Conservation (phyloP, 2,113 vertebrate genomes). For the Melanerpes aurifrons region DNA sequence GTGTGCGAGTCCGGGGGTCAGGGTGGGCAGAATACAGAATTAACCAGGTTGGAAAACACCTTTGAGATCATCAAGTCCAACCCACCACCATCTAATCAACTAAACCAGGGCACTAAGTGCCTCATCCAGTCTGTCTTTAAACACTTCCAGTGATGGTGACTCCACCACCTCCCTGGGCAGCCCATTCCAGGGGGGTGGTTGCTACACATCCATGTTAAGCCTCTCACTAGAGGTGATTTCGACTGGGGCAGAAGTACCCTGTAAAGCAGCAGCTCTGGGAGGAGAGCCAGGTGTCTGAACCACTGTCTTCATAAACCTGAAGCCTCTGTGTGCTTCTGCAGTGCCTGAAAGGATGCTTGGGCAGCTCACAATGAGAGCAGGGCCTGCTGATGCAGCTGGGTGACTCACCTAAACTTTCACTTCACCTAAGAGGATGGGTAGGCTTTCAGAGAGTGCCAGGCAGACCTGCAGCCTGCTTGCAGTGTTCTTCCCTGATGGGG, state of each 20-base stretch:
- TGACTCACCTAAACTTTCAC: not conserved
- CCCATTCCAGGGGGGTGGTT: not conserved
- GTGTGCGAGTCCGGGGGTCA: not conserved
- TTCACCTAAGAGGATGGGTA: not conserved
- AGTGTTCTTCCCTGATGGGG: not conserved
- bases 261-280: not conserved
- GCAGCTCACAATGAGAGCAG: not conserved
- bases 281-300: not conserved
- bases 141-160: too few relatives aligned
- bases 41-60: too few relatives aligned
- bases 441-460: not conserved
- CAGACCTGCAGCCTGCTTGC: not conserved
- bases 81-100: too few relatives aligned
- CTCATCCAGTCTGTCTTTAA: too few relatives aligned
- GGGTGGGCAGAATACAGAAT: accelerated
- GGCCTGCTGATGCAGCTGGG: not conserved
- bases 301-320: not conserved
- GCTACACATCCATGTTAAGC: not conserved
- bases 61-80: too few relatives aligned
- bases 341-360: not conserved
- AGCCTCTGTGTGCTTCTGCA: not conserved
- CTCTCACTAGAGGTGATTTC: not conserved
- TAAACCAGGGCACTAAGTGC: too few relatives aligned
- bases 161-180: too few relatives aligned
- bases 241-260: not conserved